Base-by-base conservation (phyloP, 2,888 invertebrate species). In the Heliconius erato region DNA sequence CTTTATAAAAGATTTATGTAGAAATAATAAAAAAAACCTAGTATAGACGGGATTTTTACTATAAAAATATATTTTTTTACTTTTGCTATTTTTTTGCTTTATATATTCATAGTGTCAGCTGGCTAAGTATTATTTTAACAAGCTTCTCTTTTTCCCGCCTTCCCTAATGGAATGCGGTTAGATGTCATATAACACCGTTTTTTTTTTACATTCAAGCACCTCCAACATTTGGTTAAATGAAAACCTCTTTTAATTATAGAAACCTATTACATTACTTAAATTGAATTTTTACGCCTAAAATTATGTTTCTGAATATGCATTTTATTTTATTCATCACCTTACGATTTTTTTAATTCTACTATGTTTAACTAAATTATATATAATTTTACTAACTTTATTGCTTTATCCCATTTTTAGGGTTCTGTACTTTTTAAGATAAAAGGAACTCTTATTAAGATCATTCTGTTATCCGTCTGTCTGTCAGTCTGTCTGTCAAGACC, bases 141-240 rank as follows among this genome's bases (percentile, higher is more conserved):
- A 76, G 74, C 16, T 68, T 35, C 80, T 74, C 40, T 80, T 69
- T 72, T 80, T 32, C 16, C 59, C 65, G 12, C 23, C 68, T 74
- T 23, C 26, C 40, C 26, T 80, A 80, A 74, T 68, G 67, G 68
- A 74, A 76, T 35, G 80, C 76, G 76, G 49, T 74, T 54, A 74
- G 49, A 23, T 78, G 68, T 78, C 3, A 78, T 68, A 67, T 78
- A 44, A 78, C 28, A 68, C 49, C 67, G 49, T 49, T 78, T 77
- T 78, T 28, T 32, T 77, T 67, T 68, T 23, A 67, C 28, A 49
- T 68, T 67, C 28, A 78, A 28, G 23, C 49, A 11, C 49, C 78
- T 28, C 12, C 16, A 23, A 19, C 44, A 78, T 76, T 67, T 32
- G 68, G 78, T 78, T 65, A 49, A 78, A 78, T 44, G 28, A 44